These are phyloP conservation scores for Brachyhypopomus occidentalis DNA, from an alignment of 2,113 vertebrate species.

Conservation along the genomic window DNA sequence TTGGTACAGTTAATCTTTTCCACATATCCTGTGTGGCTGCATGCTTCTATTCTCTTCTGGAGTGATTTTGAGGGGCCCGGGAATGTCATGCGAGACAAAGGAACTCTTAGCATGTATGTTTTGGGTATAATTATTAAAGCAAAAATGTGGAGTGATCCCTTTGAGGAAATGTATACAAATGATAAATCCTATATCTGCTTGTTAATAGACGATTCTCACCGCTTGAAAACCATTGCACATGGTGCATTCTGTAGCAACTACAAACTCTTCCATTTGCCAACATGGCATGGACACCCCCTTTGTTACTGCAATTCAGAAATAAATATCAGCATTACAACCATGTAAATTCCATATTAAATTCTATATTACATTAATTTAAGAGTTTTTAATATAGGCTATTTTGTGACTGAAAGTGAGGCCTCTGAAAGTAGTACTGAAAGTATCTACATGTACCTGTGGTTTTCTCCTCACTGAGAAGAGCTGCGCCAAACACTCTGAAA, in stretches of 20 bases:
- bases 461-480: constrained; percentile 61
- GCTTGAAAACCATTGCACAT: constrained; percentile 73
- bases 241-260: constrained; percentile 74
- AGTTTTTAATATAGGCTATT: neutral
- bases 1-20: constrained; percentile 76
- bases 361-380: neutral
- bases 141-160: neutral
- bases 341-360: neutral
- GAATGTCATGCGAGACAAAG: neutral
- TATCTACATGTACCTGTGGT: constrained; percentile 50
- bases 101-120: neutral
- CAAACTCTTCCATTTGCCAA: constrained; percentile 81
- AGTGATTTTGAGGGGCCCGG: neutral
- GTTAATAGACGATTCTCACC: constrained; percentile 65
- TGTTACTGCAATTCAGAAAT: constrained; percentile 45
- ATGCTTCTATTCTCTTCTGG: constrained; percentile 73
- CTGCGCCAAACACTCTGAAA: constrained; percentile 63
- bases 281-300: constrained; percentile 69
- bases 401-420: neutral
- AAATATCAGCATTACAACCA: neutral
- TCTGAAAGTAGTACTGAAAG: neutral
- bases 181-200: neutral
- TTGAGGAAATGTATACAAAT: neutral
- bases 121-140: neutral
- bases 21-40: constrained; percentile 74